Evolutionary conservation across 2,797 vertebrate genomes (phyloP).

Genomic region (Propithecus perrieri): DNA sequence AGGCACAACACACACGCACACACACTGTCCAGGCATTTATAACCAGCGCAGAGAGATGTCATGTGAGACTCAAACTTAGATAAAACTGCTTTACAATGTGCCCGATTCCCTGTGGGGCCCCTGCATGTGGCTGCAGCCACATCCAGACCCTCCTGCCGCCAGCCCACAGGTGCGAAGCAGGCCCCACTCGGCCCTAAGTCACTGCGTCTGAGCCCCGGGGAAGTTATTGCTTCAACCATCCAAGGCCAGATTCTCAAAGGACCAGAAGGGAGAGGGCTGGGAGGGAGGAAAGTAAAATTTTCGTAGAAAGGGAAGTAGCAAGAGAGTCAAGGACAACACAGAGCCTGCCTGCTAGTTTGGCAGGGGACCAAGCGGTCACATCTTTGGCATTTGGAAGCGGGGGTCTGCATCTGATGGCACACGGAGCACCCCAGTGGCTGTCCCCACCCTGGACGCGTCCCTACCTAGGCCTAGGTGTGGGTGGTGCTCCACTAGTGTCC

Average conservation of each 20-base stretch:
- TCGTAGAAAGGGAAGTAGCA: neutral
- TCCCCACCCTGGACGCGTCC: slow-evolving; percentile 66
- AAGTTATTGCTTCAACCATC: slow-evolving; percentile 45
- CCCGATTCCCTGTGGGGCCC: slow-evolving; percentile 63
- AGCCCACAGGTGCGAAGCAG: neutral
- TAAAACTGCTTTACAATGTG: slow-evolving; percentile 22
- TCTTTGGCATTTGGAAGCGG: neutral
- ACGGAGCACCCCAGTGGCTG: neutral
- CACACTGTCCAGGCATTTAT: neutral
- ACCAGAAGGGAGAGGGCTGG: neutral
- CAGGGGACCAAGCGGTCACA: neutral
- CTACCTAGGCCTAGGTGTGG: slow-evolving; percentile 96
- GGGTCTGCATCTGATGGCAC: neutral
- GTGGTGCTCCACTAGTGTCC: slow-evolving; percentile 97
- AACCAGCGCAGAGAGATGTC: neutral
- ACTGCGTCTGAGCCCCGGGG: slow-evolving; percentile 67
- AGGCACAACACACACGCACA: neutral
- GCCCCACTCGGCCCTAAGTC: slow-evolving; percentile 49
- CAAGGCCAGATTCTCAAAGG: slow-evolving; percentile 43
- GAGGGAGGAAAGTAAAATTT: neutral
- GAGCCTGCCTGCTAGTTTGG: neutral
- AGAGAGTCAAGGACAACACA: slow-evolving; percentile 21
- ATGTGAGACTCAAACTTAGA: neutral
- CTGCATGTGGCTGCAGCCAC: slow-evolving; percentile 64
- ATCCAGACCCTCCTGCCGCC: neutral